Evolutionary conservation across 2,113 vertebrate genomes (phyloP), one percentile per base, ranked within the genome.

Genomic region (Mionectes macconnelli): DNA sequence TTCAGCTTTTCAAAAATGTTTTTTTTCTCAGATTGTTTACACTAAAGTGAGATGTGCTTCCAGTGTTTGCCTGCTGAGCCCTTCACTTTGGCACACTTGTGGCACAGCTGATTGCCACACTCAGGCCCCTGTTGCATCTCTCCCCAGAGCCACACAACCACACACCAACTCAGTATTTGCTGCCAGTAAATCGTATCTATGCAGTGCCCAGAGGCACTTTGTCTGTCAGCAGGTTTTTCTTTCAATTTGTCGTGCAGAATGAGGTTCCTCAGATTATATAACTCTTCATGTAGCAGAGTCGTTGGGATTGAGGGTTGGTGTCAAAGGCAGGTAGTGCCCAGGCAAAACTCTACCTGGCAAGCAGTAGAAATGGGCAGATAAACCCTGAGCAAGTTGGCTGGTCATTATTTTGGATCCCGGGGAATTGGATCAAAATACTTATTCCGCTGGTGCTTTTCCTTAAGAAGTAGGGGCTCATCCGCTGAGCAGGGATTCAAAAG

Each of bases 71-170:
- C 35, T 3, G 4, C 68, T 5, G 6, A 47, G 27, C 45, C 3
- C 35, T 94, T 70, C 69, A 81, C 93, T 96, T 90, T 90, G 75
- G 77, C 87, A 95, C 66, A 90, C 47, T 95, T 95, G 85, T 81
- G 90, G 60, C 72, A 56, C 40, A 81, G 79, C 40, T 60, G 87
- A 88, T 96, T 95, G 52, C 90, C 82, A 86, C 85, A 85, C 55
- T 91, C 53, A 13, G 63, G 14, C 27, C 14, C 14, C 42, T 78
- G 21, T 62, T 73, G 20, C 57, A 78, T 53, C 52, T 68, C 57
- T 72, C 62, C 35, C 77, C 85, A 84, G 78, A 94, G 81, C 49
- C 74, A 52, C 47, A n/a, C 14, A 63, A 17, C 87, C 69, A 49
- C 75, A 72, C 69, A 84, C 28, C n/a, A 74, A 22, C 35, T 42